phyloP scores from a whole-genome alignment of 92 coral and sea anemone genomes.

The Paramuricea clavata region DNA sequence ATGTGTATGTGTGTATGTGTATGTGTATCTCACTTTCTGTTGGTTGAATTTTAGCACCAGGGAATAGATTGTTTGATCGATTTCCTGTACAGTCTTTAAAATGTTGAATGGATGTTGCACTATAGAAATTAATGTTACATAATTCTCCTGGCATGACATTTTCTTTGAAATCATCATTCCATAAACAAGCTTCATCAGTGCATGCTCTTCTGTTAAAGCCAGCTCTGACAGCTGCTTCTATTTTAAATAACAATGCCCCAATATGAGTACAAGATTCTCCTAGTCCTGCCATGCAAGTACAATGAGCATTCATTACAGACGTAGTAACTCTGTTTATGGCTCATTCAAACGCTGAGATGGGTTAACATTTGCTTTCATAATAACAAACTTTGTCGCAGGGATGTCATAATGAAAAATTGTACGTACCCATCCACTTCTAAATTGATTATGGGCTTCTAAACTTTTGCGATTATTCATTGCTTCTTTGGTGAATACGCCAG shows the following conservation, averaged over 20 bases:
- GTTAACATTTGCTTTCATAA: slow-evolving; percentile 53
- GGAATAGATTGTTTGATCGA: not conserved
- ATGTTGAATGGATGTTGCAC: not conserved
- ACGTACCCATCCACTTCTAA: slow-evolving; percentile 2
- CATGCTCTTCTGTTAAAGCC: not conserved
- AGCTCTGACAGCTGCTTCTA: slow-evolving; percentile 2
- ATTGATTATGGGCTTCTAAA: slow-evolving; percentile 7
- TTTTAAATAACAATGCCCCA: not conserved
- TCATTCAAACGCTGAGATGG: slow-evolving; percentile 57
- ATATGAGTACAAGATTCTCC: slow-evolving; percentile 10
- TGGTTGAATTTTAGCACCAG: slow-evolving; percentile 2
- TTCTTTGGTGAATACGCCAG: slow-evolving; percentile 53
- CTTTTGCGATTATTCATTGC: slow-evolving; percentile 39
- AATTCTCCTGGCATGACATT: not conserved
- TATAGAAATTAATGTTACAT: not conserved
- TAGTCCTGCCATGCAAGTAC: slow-evolving; percentile 64
- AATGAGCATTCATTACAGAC: slow-evolving; percentile 49
- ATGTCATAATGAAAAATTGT: not conserved
- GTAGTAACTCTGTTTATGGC: slow-evolving; percentile 53
- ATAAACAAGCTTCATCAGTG: not conserved
- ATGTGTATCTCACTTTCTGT: not conserved
- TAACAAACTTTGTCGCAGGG: not conserved
- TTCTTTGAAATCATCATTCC: slow-evolving; percentile 7
- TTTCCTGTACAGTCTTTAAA: not conserved
- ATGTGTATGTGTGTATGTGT: too few species aligned